phyloP scores from a whole-genome alignment of 2,888 invertebrate genomes.

The Drosophila subsilvestris region DNA sequence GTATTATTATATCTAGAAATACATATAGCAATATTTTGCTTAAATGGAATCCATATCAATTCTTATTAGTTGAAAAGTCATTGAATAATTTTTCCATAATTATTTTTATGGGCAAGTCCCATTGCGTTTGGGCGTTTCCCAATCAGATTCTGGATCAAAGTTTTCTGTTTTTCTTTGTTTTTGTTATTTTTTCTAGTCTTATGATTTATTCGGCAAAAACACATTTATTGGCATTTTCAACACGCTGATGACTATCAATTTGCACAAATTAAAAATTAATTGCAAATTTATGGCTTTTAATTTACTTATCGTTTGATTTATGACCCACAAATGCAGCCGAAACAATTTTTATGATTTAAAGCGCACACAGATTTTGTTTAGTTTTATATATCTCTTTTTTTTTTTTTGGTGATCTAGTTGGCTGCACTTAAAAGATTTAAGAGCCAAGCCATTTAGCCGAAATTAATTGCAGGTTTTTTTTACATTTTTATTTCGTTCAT shows the following conservation, averaged over 20 bases:
- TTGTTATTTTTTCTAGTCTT: not conserved
- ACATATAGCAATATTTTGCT: too few relatives aligned
- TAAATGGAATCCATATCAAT: not conserved
- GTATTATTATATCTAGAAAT: too few relatives aligned
- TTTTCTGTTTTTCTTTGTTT: not conserved
- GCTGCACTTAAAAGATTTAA: slow-evolving; percentile 57
- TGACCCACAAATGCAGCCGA: slow-evolving; percentile 45
- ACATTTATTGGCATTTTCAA: slow-evolving; percentile 59
- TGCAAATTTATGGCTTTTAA: slow-evolving; percentile 82
- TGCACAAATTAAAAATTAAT: slow-evolving; percentile 82
- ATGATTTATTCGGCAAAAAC: slow-evolving; percentile 65
- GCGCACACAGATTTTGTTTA: slow-evolving; percentile 31
- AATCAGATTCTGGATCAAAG: slow-evolving; percentile 31
- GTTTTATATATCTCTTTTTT: slow-evolving; percentile 11
- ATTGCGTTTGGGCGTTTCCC: slow-evolving; percentile 26
- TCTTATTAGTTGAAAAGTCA: slow-evolving; percentile 1
- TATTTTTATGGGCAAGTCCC: slow-evolving; percentile 4
- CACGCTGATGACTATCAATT: slow-evolving; percentile 72
- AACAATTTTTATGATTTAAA: slow-evolving; percentile 41
- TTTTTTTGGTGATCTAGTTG: slow-evolving; percentile 30
- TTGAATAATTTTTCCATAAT: slow-evolving; percentile 7
- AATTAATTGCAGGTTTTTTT: slow-evolving; percentile 57
- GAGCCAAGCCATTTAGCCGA: slow-evolving; percentile 34
- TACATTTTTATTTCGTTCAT: slow-evolving; percentile 28
- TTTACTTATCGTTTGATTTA: slow-evolving; percentile 79